phyloP scores from a whole-genome alignment of 2,113 vertebrate genomes.

The Corvus moneduloides region DNA sequence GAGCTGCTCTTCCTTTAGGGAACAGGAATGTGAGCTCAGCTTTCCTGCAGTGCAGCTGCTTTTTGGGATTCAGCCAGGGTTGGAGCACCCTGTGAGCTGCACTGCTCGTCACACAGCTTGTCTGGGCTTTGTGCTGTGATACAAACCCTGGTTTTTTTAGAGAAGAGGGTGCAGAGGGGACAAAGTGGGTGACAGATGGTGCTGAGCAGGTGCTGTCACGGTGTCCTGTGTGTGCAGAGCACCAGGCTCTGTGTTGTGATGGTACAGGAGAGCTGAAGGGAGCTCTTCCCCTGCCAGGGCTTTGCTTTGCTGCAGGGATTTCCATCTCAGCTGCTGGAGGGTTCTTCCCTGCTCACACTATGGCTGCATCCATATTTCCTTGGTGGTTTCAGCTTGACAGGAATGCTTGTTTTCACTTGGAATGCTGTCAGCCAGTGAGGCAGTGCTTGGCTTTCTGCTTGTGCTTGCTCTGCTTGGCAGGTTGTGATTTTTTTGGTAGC shows the following conservation, averaged over 20 bases:
- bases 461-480: background rate
- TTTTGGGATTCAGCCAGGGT: background rate
- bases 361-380: accelerated
- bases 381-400: background rate
- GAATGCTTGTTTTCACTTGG: background rate
- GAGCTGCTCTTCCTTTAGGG: background rate
- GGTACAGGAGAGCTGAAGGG: background rate
- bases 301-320: background rate
- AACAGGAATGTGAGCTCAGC: background rate
- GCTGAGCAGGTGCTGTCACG: background rate
- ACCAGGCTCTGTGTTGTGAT: background rate
- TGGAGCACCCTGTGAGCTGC: background rate
- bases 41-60: background rate
- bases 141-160: background rate
- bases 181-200: background rate
- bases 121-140: background rate
- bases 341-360: accelerated
- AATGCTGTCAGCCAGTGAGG: background rate
- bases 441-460: background rate
- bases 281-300: background rate
- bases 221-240: background rate
- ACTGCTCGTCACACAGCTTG: accelerated
- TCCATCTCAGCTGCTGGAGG: background rate
- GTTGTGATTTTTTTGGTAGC: background rate
- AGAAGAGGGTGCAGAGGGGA: background rate